Conservation (phyloP, 2,888 invertebrate genomes). For the Megaustenia siamemsis region DNA sequence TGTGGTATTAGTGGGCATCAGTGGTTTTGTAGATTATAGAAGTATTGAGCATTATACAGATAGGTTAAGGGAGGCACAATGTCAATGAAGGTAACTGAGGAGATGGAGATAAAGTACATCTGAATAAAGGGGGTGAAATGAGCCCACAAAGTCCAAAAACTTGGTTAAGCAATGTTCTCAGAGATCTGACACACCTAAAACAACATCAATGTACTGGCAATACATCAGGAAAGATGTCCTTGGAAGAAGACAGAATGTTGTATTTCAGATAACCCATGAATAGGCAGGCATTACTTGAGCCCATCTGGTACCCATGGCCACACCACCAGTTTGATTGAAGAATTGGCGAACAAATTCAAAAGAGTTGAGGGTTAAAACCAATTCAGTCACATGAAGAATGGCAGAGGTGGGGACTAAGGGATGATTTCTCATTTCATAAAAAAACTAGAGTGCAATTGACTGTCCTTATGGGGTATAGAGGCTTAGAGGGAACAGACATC, state of each 20-base stretch:
- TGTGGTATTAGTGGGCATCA: not conserved
- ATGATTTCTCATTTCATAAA: not conserved
- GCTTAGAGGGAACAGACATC: not conserved
- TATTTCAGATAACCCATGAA: not conserved
- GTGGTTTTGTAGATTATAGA: not conserved
- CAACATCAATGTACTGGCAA: not conserved
- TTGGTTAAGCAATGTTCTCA: not conserved
- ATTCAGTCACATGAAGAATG: not conserved
- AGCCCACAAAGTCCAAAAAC: not conserved
- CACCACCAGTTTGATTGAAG: not conserved
- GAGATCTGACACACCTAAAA: not conserved
- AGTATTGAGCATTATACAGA: too few relatives aligned
- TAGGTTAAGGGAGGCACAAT: not conserved
- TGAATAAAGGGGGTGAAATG: not conserved
- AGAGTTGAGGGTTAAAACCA: not conserved
- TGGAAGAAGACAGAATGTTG: not conserved
- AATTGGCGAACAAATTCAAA: not conserved
- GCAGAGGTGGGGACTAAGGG: not conserved
- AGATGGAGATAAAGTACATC: not conserved
- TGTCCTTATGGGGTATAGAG: not conserved
- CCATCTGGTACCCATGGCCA: not conserved
- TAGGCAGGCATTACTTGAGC: not conserved
- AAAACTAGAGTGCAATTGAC: not conserved
- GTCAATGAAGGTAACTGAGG: not conserved
- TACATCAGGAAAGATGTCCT: not conserved